Base-by-base conservation (phyloP, 2,797 vertebrate species). In the Benthosema pterotum region DNA sequence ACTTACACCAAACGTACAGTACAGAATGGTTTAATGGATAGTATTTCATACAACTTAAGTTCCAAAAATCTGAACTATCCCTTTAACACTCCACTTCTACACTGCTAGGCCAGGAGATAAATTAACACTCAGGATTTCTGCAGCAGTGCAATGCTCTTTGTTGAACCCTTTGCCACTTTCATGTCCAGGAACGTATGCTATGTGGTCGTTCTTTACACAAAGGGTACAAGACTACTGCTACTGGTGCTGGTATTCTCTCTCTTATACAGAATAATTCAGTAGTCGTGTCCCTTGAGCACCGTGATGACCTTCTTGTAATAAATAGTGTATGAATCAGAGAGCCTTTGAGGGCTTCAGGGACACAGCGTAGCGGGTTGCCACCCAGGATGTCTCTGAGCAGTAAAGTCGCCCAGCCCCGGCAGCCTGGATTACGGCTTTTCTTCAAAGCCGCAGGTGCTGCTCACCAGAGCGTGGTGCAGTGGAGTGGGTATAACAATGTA, bases 221-320 rank as follows among this genome's bases (percentile, higher is more conserved):
- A 38, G 7, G 32, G 8, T 38, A 8, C 32, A 8, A 38, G 32
- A 38, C 32, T 9, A 38, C 28, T 32, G 5, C 28, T 5, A 32
- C 32, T 38, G 1, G 43, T 45, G 43, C 11, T n/a, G 14, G 43
- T n/a, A n/a, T 45, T 12, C 14, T 11, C n/a, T n/a, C 22, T 25
- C 22, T 25, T 25, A 25, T 25, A 25, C 22, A 25, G 22, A 25
- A 25, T 25, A 25, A 25, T 25, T 25, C 5, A 45, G 43, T n/a
- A 42, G 42, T n/a, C 8, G 2, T 60, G 61, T 58, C 57, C 60
- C 43, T 45, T 16, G 7, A 52, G 54, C 69, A 46, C 12, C 22
- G 71, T 78, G 63, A 78, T 78, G 64, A 78, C 60, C 55, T 52
- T 63, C 22, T 18, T 50, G 71, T 62, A 45, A 63, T 13, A 47